Percentiles rank a stretch among this genome's conserved stretches.
phyloP scores from a whole-genome alignment of 2,113 vertebrate genomes.

The Sardina pilchardus region DNA sequence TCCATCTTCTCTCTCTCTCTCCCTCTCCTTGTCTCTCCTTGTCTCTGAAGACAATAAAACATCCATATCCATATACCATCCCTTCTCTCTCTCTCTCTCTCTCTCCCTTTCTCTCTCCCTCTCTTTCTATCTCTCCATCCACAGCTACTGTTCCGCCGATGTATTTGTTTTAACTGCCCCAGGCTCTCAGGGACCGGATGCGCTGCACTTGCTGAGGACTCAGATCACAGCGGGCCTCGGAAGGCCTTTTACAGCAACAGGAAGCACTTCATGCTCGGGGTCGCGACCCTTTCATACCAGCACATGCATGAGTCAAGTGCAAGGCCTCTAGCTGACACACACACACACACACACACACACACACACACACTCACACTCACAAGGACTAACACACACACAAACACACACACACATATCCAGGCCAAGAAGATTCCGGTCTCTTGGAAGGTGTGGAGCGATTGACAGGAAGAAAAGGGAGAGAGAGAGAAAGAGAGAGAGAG shows the following conservation, averaged over 20 bases:
- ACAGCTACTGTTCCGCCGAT: slow-evolving; percentile 62
- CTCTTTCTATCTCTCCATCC: slow-evolving; percentile 11
- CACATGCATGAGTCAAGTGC: slow-evolving; percentile 65
- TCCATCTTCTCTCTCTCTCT: neutral
- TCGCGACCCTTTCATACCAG: slow-evolving; percentile 66
- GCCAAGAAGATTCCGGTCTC: slow-evolving; percentile 36
- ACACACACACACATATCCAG: neutral
- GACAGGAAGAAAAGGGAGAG: slow-evolving; percentile 22
- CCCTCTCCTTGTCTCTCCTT: neutral
- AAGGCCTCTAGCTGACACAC: slow-evolving; percentile 33
- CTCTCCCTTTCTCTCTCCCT: slow-evolving; percentile 27
- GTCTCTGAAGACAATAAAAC: neutral
- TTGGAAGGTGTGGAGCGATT: slow-evolving; percentile 57
- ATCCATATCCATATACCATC: neutral
- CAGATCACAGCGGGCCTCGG: slow-evolving; percentile 61
- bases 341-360: neutral
- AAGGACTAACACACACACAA: neutral
- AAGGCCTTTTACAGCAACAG: slow-evolving; percentile 68
- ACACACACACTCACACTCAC: neutral
- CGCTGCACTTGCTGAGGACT: slow-evolving; percentile 45
- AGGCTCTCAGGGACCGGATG: slow-evolving; percentile 56
- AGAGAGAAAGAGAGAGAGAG: slow-evolving; percentile 23
- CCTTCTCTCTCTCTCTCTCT: neutral
- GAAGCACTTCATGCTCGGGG: slow-evolving; percentile 67
- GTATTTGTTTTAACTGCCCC: slow-evolving; percentile 53